Evolutionary conservation across 2,888 invertebrate species (phyloP), one percentile per base, ranked within the genome.

Genomic region (Craniophora ligustri): DNA sequence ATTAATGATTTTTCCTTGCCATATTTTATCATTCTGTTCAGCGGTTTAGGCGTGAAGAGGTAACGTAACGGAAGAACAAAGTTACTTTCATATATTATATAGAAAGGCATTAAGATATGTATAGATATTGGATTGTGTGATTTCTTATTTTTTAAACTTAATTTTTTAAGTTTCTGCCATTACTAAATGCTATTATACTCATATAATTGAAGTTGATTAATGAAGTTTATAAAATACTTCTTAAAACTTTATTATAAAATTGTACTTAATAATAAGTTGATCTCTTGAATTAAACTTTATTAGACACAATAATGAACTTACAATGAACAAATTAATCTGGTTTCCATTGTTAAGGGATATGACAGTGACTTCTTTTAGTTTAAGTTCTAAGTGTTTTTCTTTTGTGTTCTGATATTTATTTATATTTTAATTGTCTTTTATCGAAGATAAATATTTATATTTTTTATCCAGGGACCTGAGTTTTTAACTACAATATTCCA

Each of bases 401-500:
- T n/a, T 62, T 53, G 39, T 72, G 40, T 64, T 54, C 21, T 44
- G 49, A 59, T 63, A 55, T 6, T n/a, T 26, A 4, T 1, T 14
- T 53, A 47, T 59, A 49, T 21, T 61, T 18, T 38, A 11, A 53
- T 38, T n/a, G n/a, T n/a, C n/a, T n/a, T n/a, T n/a, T 44, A 55
- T 59, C 23, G 28, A 41, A 49, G 15, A 21, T 40, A 16, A 41
- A 35, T 13, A 28, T 19, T 16, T 13, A 14, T 26, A 26, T 21
- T 28, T 31, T 47, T 26, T n/a, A 44, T 67, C 56, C 62, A 39
- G 81, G 82, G 78, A 87, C 87, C 87, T 87, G 86, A 58, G 49
- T 58, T 77, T 58, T 77, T 70, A 81, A 84, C 78, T 78, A 51
- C 73, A 73, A 78, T 79, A 87, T 86, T 87, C 86, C 86, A 85